Percentiles rank a stretch among this genome's conserved stretches.
phyloP scores from a whole-genome alignment of 2,113 vertebrate species.

The Heterochromis multidens region DNA sequence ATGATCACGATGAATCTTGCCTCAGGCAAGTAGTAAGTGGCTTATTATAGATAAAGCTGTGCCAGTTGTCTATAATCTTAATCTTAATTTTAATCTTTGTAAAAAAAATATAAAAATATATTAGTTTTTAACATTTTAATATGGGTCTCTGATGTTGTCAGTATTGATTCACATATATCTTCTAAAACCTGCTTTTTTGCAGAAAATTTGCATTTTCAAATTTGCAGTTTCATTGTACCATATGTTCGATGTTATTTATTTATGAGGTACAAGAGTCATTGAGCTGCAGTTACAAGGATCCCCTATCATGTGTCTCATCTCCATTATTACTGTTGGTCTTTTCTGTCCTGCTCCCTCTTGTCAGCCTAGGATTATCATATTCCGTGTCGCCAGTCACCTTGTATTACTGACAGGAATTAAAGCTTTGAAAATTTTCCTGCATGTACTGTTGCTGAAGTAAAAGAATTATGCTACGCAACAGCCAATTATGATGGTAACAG shows the following conservation, averaged over 20 bases:
- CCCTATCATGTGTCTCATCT: background rate
- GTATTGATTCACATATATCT: background rate
- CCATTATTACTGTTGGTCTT: background rate
- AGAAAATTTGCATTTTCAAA: background rate
- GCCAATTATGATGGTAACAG: constrained; percentile 41
- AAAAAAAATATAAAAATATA: too few relatives aligned
- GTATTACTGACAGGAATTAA: background rate
- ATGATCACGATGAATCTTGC: background rate
- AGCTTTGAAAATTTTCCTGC: background rate
- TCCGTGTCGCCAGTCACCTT: background rate
- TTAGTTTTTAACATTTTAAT: too few relatives aligned
- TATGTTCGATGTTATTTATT: background rate
- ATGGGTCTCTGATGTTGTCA: background rate
- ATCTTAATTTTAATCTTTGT: background rate
- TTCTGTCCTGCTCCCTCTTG: background rate
- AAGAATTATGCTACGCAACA: constrained; percentile 29
- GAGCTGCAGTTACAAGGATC: background rate
- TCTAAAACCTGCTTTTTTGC: background rate
- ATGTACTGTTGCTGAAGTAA: background rate
- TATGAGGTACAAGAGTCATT: background rate
- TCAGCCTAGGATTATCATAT: background rate
- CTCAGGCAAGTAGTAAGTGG: background rate
- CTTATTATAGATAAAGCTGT: background rate
- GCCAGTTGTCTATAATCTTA: background rate
- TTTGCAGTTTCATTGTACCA: background rate